Percentiles rank a stretch among this genome's conserved stretches.
phyloP scores from a whole-genome alignment of 2,113 vertebrate genomes.

The Columbina picui region DNA sequence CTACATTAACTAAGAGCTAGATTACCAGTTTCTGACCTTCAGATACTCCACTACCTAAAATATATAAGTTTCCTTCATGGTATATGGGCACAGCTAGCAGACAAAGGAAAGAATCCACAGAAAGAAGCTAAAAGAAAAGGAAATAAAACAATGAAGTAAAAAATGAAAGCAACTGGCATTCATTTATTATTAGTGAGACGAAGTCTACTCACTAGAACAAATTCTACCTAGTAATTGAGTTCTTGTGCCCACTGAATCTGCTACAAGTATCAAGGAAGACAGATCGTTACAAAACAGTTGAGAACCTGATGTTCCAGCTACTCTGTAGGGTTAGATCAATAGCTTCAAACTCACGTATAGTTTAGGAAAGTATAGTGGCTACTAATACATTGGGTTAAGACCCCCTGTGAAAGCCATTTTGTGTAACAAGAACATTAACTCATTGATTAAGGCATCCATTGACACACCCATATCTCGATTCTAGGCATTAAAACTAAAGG shows the following conservation, averaged over 20 bases:
- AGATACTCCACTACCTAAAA: not conserved
- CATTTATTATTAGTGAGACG: not conserved
- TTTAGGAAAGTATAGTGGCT: not conserved
- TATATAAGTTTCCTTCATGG: not conserved
- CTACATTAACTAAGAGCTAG: not conserved
- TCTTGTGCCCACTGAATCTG: not conserved
- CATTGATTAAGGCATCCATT: not conserved
- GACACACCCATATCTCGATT: not conserved
- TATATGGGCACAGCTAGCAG: not conserved
- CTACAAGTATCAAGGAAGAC: not conserved
- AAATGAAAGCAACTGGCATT: not conserved
- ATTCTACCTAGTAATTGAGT: not conserved
- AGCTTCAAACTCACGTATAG: not conserved
- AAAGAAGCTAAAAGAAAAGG: not conserved
- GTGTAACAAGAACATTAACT: not conserved
- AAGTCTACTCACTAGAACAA: not conserved
- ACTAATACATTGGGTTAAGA: not conserved
- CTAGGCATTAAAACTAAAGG: not conserved
- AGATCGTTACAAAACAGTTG: not conserved
- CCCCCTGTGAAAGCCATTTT: not conserved
- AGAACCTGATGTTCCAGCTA: not conserved
- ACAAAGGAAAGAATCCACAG: not conserved
- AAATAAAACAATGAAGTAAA: not conserved
- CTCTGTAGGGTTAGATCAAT: not conserved
- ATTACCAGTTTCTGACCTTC: not conserved